These are phyloP conservation scores for Dimorphilus gyrociliatus DNA, from an alignment of 2,888 invertebrate genomes.

Conservation along the genomic window DNA sequence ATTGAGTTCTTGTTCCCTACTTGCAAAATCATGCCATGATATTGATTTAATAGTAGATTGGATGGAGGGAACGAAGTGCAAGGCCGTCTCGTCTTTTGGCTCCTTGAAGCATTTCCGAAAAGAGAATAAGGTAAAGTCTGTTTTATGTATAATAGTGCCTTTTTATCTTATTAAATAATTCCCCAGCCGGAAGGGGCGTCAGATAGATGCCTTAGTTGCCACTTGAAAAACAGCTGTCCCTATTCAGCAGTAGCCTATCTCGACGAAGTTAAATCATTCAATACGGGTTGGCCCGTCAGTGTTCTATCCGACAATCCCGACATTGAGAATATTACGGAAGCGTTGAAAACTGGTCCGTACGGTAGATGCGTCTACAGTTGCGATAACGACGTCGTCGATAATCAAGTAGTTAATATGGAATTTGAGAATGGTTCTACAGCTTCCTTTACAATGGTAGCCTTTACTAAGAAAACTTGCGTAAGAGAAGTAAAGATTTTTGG, in stretches of 20 bases:
- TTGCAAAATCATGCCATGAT: constrained; percentile 40
- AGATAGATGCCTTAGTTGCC: constrained; percentile 35
- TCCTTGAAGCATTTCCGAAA: constrained; percentile 29
- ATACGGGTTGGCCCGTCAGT: constrained; percentile 24
- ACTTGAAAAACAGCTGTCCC: constrained; percentile 32
- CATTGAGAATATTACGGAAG: constrained; percentile 27
- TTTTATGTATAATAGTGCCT: no score
- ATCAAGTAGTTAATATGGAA: constrained; percentile 38
- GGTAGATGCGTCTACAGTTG: constrained; percentile 39
- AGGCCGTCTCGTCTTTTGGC: constrained; percentile 31
- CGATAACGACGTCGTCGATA: constrained; percentile 39
- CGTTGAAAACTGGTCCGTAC: constrained; percentile 31
- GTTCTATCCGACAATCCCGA: constrained; percentile 17
- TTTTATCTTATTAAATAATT: constrained; percentile 1
- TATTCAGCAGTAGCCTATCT: constrained; percentile 40
- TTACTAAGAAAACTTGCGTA: constrained; percentile 31
- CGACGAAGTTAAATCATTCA: constrained; percentile 14
- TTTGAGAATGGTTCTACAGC: constrained; percentile 37
- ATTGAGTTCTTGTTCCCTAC: constrained; percentile 32
- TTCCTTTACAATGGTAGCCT: constrained; percentile 37
- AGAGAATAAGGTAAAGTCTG: constrained; percentile 25
- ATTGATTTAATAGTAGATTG: constrained; percentile 37
- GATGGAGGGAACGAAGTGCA: constrained; percentile 28
- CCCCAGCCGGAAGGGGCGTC: constrained; percentile 32
- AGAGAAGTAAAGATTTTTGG: constrained; percentile 37